Conservation (phyloP, 2,113 vertebrate genomes). For the Heteronetta atricapilla region DNA sequence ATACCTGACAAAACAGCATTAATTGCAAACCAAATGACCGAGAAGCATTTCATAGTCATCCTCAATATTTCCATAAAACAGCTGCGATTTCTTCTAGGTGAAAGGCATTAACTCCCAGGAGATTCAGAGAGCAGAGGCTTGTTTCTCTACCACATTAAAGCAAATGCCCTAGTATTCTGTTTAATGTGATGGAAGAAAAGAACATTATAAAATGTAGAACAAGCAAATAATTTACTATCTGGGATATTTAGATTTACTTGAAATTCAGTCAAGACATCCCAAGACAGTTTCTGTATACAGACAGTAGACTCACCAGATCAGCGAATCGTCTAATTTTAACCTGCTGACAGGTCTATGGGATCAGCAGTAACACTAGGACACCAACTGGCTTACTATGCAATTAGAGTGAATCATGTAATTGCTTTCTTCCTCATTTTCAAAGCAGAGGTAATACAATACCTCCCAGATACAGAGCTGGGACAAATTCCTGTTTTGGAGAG, state of each 20-base stretch:
- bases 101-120: background rate
- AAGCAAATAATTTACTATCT: background rate
- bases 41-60: background rate
- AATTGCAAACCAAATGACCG: background rate
- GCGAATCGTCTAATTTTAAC: background rate
- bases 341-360: background rate
- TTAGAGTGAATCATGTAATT: constrained; percentile 36
- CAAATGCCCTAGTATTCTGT: background rate
- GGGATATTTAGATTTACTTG: background rate
- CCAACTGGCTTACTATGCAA: background rate
- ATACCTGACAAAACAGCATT: background rate
- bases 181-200: background rate
- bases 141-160: background rate
- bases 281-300: background rate
- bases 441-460: constrained; percentile 13
- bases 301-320: background rate
- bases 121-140: background rate
- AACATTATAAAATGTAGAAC: background rate
- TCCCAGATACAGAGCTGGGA: background rate
- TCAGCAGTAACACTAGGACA: constrained; percentile 1
- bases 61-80: background rate
- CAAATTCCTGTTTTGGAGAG: background rate
- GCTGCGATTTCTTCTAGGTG: background rate
- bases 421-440: constrained; percentile 21
- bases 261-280: background rate